A percentile compares a stretch with the other conserved stretches of the same genome.
Conservation (phyloP, 2,113 vertebrate species). For the Illadopsis cleaveri region DNA sequence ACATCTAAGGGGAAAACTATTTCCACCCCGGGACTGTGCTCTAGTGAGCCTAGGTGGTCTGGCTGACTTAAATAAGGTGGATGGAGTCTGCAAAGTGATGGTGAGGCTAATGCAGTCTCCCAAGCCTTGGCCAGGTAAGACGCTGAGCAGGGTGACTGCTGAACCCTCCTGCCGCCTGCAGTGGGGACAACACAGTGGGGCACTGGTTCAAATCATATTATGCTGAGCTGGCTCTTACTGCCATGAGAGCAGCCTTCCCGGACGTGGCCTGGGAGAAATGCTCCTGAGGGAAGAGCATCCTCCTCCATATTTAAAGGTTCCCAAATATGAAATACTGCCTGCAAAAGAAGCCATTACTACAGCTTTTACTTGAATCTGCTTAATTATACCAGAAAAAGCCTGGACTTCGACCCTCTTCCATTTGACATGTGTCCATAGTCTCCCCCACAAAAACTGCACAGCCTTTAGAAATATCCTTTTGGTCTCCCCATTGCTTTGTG, state of each 20-base stretch:
- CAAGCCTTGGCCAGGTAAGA: not conserved
- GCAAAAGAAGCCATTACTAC: not conserved
- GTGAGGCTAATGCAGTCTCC: not conserved
- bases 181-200: not conserved
- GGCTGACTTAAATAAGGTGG: not conserved
- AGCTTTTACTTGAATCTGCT: not conserved
- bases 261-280: not conserved
- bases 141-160: not conserved
- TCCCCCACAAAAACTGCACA: not conserved
- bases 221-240: not conserved
- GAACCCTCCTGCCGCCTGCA: not conserved
- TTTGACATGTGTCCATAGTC: not conserved
- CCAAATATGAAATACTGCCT: fast-evolving
- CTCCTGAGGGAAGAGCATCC: not conserved
- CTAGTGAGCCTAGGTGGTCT: not conserved
- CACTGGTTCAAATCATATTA: not conserved
- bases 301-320: not conserved
- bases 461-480: not conserved
- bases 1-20: not conserved
- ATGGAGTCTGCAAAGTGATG: not conserved
- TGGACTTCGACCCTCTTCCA: not conserved
- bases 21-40: not conserved
- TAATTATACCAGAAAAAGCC: not conserved
- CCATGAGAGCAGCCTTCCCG: not conserved
- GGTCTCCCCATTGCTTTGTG: not conserved